phyloP scores from a whole-genome alignment of 2,888 invertebrate genomes.

The Pyrocoelia pectoralis region DNA sequence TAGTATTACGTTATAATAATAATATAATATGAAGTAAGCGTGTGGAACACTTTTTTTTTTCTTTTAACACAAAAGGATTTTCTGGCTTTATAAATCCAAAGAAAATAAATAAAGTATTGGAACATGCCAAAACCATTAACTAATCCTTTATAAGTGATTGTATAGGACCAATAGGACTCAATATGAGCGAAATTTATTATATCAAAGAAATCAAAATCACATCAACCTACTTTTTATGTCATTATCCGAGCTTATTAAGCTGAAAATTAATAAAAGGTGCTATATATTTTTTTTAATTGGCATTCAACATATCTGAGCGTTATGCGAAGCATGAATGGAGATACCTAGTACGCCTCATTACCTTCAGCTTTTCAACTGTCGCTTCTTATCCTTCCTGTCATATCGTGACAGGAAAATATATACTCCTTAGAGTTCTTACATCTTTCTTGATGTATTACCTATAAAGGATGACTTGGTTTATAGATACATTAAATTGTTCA shows the following conservation, averaged over 20 bases:
- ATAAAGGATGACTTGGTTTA: slow-evolving; percentile 20
- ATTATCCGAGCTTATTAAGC: too few relatives aligned
- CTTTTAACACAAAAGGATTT: background rate
- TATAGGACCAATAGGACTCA: background rate
- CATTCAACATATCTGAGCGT: too few relatives aligned
- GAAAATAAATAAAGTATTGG: slow-evolving; percentile 7
- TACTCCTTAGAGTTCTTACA: slow-evolving; percentile 26
- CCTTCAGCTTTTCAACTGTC: slow-evolving; percentile 44
- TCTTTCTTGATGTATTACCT: slow-evolving; percentile 29
- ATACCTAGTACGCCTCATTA: slow-evolving; percentile 47
- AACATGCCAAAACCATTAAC: slow-evolving; percentile 11
- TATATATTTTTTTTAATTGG: too few relatives aligned
- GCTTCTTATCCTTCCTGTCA: slow-evolving; percentile 35
- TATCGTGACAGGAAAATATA: slow-evolving; percentile 34
- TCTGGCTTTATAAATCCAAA: slow-evolving; percentile 3
- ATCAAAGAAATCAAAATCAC: background rate
- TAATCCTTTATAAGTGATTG: slow-evolving; percentile 9
- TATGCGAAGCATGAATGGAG: slow-evolving; percentile 33
- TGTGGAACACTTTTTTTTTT: background rate
- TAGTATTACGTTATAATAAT: too few relatives aligned
- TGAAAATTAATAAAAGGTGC: too few relatives aligned
- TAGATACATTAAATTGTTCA: slow-evolving; percentile 4
- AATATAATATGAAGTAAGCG: too few relatives aligned
- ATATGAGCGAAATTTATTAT: background rate
- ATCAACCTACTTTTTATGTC: background rate